These are phyloP conservation scores for Schizopygopsis malacanthus DNA, from an alignment of 2,797 vertebrate genomes.

Conservation along the genomic window DNA sequence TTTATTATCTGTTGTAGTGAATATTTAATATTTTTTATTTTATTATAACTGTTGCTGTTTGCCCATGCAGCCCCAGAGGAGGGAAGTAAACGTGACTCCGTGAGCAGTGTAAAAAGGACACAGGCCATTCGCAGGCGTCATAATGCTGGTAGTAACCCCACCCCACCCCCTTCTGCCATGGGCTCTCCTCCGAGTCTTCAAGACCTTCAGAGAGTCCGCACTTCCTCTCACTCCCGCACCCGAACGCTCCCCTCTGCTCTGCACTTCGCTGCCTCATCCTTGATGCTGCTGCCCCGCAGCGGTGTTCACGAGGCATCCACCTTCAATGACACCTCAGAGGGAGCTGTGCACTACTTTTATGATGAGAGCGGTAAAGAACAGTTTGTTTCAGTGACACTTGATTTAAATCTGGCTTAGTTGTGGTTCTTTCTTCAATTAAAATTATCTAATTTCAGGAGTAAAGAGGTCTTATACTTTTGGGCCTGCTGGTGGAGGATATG, in stretches of 20 bases:
- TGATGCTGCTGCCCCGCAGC: conserved; percentile 84
- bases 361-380: conserved; percentile 85
- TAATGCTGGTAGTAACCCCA: conserved; percentile 92
- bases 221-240: conserved; percentile 86
- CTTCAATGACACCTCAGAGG: conserved; percentile 91
- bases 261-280: conserved; percentile 90
- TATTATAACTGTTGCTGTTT: conserved; percentile 42
- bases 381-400: background rate
- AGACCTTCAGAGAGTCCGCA: conserved; percentile 85
- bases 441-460: conserved; percentile 76
- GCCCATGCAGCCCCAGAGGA: conserved; percentile 74
- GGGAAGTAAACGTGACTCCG: conserved; percentile 80
- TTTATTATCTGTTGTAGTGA: background rate
- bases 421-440: conserved; percentile 7
- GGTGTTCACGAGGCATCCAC: conserved; percentile 91
- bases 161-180: conserved; percentile 89
- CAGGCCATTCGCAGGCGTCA: conserved; percentile 90
- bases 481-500: conserved; percentile 88
- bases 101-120: conserved; percentile 85
- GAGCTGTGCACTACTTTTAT: conserved; percentile 91
- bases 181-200: conserved; percentile 91
- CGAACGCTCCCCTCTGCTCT: conserved; percentile 88
- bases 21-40: background rate
- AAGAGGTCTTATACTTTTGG: conserved; percentile 92
- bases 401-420: conserved; percentile 14